phyloP scores from a whole-genome alignment of 1,140 invertebrate species.

The Alviniconcha marisindica region DNA sequence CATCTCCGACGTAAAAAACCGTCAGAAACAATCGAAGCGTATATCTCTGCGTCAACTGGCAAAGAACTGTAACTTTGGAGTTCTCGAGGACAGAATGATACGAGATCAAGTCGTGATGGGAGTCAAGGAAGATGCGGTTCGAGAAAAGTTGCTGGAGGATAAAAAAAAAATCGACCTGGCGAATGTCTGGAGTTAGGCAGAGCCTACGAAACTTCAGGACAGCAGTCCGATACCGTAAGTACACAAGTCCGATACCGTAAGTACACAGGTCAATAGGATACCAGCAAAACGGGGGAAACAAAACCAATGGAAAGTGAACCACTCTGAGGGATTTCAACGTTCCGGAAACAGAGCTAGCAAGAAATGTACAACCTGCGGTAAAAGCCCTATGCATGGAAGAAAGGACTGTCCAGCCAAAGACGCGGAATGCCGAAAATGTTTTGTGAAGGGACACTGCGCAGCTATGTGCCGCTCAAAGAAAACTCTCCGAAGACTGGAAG shows the following conservation, averaged over 20 bases:
- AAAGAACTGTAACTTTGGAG: not conserved
- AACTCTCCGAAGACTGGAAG: not conserved
- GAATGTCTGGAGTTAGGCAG: not conserved
- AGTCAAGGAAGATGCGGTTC: not conserved
- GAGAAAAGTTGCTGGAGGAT: not conserved
- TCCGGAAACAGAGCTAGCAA: not conserved
- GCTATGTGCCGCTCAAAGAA: not conserved
- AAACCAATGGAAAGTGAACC: not conserved
- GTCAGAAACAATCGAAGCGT: not conserved
- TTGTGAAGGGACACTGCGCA: not conserved
- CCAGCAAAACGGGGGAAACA: not conserved
- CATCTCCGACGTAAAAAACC: not conserved
- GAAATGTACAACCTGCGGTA: not conserved
- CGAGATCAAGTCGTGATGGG: not conserved
- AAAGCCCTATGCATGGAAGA: not conserved
- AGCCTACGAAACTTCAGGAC: not conserved
- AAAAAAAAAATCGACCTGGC: no score
- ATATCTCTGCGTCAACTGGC: not conserved
- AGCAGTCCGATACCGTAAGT: not conserved
- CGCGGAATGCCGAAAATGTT: not conserved
- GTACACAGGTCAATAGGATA: not conserved
- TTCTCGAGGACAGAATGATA: not conserved
- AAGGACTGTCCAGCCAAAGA: constrained; percentile 4
- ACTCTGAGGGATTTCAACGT: not conserved
- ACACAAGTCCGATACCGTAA: no score